Evolutionary conservation across 2,888 invertebrate genomes (phyloP).

Genomic region (Rotaria macrura): DNA sequence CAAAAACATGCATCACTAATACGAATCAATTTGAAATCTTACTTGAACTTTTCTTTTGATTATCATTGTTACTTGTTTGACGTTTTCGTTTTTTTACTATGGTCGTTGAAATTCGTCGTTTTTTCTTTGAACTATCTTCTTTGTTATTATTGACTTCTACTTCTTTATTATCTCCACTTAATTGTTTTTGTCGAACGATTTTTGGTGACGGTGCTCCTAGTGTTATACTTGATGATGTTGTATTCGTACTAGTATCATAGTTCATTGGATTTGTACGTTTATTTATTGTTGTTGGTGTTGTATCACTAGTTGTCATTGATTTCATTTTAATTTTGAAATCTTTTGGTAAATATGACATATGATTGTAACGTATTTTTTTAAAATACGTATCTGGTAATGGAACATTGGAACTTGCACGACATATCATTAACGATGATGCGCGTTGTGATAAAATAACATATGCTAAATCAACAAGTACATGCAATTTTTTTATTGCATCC

Average conservation of each 20-base stretch:
- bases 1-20: too few relatives aligned
- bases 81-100: background rate
- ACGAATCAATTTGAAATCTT: too few relatives aligned
- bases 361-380: background rate
- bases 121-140: background rate
- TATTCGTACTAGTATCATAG: background rate
- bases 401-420: background rate
- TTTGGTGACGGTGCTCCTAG: background rate
- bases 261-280: background rate
- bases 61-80: background rate
- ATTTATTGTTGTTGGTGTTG: background rate
- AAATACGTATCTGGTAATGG: slow-evolving; percentile 8
- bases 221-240: background rate
- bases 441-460: slow-evolving; percentile 13
- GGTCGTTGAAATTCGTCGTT: background rate
- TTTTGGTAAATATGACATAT: background rate
- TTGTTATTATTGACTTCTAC: too few relatives aligned
- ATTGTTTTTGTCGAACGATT: background rate
- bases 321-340: slow-evolving; percentile 2
- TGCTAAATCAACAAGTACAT: background rate
- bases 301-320: background rate
- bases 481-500: slow-evolving; percentile 16
- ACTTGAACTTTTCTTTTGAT: too few relatives aligned
- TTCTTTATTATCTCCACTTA: background rate
- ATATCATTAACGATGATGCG: slow-evolving; percentile 13